Percentiles rank a stretch among this genome's conserved stretches.
Evolutionary conservation across 2,113 vertebrate genomes (phyloP).

Genomic region (Falcunculus frontatus): DNA sequence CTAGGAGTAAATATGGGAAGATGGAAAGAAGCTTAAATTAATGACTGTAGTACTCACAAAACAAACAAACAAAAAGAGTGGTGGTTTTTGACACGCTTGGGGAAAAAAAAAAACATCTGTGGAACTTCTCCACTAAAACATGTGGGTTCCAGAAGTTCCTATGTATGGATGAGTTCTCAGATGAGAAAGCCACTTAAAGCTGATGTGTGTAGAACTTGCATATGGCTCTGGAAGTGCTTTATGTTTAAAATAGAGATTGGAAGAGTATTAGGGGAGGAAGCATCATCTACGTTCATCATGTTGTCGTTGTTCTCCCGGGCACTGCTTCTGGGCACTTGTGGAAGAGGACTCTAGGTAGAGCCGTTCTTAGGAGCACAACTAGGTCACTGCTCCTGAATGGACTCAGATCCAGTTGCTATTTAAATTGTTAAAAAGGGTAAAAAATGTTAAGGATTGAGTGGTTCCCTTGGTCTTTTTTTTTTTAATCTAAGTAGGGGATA

Average conservation of each 20-base stretch:
- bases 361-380: not conserved
- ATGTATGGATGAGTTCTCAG: not conserved
- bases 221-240: not conserved
- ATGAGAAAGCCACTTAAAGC: not conserved
- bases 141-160: not conserved
- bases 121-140: not conserved
- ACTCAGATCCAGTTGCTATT: not conserved
- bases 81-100: not conserved
- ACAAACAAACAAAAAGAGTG: not conserved
- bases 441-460: not conserved
- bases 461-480: not conserved
- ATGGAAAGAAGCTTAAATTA: not conserved
- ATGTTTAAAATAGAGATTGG: not conserved
- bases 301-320: not conserved
- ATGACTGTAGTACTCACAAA: too few relatives aligned
- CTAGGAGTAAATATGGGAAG: not conserved
- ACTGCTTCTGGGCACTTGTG: not conserved
- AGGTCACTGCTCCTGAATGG: not conserved
- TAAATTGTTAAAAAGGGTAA: not conserved
- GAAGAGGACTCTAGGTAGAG: not conserved
- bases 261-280: not conserved
- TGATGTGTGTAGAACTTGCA: not conserved
- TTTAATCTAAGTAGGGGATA: not conserved
- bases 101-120: not conserved
- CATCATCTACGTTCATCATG: rapidly evolving